phyloP scores from a whole-genome alignment of 64 coral and sea anemone species.

The Actinia equina region DNA sequence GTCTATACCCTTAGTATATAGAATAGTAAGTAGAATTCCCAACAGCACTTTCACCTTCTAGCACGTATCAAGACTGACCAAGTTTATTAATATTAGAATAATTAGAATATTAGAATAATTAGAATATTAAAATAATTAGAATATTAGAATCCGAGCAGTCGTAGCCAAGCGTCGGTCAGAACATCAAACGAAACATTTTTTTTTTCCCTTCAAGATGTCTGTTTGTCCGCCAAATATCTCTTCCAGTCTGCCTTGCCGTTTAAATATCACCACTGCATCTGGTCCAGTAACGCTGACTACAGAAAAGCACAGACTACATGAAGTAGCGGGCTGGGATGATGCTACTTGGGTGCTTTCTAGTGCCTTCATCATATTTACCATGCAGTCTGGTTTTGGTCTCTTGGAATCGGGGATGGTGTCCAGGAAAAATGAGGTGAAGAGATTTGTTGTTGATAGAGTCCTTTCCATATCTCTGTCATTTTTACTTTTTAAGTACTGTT shows the following conservation, averaged over 20 bases:
- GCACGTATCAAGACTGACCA: neutral
- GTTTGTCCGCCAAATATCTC: neutral
- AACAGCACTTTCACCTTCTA: too few relatives aligned
- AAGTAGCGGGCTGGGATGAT: slow-evolving; percentile 42
- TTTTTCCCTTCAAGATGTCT: neutral
- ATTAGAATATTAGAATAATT: too few relatives aligned
- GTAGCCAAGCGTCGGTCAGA: too few relatives aligned
- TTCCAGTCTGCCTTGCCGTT: neutral
- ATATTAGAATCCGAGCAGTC: too few relatives aligned
- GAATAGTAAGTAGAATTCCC: too few relatives aligned
- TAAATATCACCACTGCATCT: neutral
- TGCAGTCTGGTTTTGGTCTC: slow-evolving; percentile 86
- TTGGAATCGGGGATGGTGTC: slow-evolving; percentile 84
- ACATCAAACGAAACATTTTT: too few relatives aligned
- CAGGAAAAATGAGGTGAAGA: slow-evolving; percentile 51
- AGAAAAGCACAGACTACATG: neutral
- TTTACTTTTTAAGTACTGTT: neutral
- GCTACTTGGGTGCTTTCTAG: slow-evolving; percentile 82
- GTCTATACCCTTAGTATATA: too few relatives aligned
- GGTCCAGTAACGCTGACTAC: neutral
- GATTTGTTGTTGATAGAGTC: neutral
- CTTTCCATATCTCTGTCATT: too few relatives aligned
- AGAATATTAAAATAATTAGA: too few relatives aligned
- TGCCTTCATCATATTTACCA: slow-evolving; percentile 79
- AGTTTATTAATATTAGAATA: neutral